These are phyloP conservation scores for Lasioglossum vierecki DNA, from an alignment of 2,888 invertebrate genomes.

Conservation along the genomic window DNA sequence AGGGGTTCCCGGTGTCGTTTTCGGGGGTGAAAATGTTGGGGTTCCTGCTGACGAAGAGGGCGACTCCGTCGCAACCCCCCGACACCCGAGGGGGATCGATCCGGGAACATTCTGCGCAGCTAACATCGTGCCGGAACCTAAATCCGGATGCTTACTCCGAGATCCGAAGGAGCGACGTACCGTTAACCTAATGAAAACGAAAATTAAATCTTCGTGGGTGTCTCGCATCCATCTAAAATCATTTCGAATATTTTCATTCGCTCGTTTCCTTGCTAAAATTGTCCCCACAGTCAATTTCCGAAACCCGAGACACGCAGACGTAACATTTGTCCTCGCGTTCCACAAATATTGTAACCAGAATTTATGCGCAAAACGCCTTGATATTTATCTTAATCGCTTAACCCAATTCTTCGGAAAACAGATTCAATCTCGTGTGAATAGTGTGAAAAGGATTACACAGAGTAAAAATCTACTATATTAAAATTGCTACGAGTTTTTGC, in stretches of 20 bases:
- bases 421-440: no score
- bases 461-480: no score
- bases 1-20: constrained; percentile 61
- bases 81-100: constrained; percentile 76
- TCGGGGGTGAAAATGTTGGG: constrained; percentile 65
- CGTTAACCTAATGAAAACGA: constrained; percentile 42
- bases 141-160: constrained; percentile 66
- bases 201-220: constrained; percentile 31
- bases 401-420: no score
- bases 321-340: neutral
- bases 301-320: neutral
- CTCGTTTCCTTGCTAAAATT: neutral
- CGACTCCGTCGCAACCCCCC: constrained; percentile 67
- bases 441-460: no score
- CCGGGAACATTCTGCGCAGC: constrained; percentile 70
- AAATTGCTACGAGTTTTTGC: no score
- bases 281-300: neutral
- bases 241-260: neutral
- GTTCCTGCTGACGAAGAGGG: constrained; percentile 66
- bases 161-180: constrained; percentile 25
- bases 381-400: no score
- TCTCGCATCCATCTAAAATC: neutral
- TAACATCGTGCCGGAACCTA: constrained; percentile 69
- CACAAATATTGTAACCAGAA: neutral
- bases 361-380: neutral